Base-by-base conservation (phyloP, 2,888 invertebrate species). In the Pterobdella sp. region DNA sequence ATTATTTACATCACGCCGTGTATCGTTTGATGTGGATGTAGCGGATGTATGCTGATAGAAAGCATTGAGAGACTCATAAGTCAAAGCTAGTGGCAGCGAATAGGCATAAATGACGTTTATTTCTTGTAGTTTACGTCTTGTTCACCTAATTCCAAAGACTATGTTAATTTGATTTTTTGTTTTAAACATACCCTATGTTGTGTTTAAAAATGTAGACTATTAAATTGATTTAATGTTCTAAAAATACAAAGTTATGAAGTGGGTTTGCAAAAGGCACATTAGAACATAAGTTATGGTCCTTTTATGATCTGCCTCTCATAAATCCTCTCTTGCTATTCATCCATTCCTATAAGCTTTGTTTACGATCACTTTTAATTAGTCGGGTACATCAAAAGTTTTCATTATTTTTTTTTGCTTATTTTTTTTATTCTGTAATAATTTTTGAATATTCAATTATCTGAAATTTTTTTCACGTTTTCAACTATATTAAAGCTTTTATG, bases 261-360 rank as follows among this genome's bases (percentile, higher is more conserved):
- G 60, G 26, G 26, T 56, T 56, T 56, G 60, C 60, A 56, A 56
- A n/a, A 56, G 60, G 60, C 14, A n/a, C 60, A 56, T 56, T 56
- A 56, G 60, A 22, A 26, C n/a, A 56, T 26, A n/a, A 56, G n/a
- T 56, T 56, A 56, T 56, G 60, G 4, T 3, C n/a, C 60, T 22
- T 56, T 56, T 7, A 56, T 56, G 60, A 56, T 56, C 60, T 56
- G 60, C 10, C 18, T 22, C n/a, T 26, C 4, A 56, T 56, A 56
- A 56, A 56, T 56, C n/a, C 14, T n/a, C 26, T 26, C n/a, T 26
- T 56, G 60, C 4, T 26, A 56, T 22, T 56, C 60, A n/a, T 4
- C n/a, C 60, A n/a, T 56, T 56, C 26, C 60, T 3, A 56, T 56
- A 3, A 22, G 60, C 60, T n/a, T 4, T 7, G 14, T 56, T 56